Base-by-base conservation (phyloP, 2,797 vertebrate genomes). In the Poeciliopsis infans region DNA sequence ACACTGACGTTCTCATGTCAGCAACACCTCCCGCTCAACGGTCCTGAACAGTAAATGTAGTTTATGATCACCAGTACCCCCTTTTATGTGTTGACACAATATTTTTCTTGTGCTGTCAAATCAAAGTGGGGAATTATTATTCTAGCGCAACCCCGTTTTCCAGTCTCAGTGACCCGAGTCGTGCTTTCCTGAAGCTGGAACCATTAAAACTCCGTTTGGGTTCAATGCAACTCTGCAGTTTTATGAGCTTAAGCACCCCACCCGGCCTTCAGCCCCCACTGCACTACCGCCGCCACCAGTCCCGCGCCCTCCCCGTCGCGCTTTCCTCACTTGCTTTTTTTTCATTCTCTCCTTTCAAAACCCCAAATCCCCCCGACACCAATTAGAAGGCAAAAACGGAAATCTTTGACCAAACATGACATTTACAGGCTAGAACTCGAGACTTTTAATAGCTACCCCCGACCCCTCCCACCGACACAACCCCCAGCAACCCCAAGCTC, bases 371-470 rank as follows among this genome's bases (percentile, higher is more conserved):
- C 79, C 94, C 93, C 79, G 93, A 93, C 89, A 92, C 92, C 94
- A 95, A 95, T 95, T 95, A 93, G 93, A 93, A 91, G 92, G 90
- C 84, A 92, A 91, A 94, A 94, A 89, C 90, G 93, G 92, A 95
- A 95, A 95, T 93, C 92, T 94, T 91, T 83, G 78, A 88, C 90
- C 91, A 95, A 94, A 95, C 93, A 93, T 94, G 94, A 95, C 93
- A 95, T 94, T 95, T 95, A 94, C 92, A 93, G 93, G 86, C 91
- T 76, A 89, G 88, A 91, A 82, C 90, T 90, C 86, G 87, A 87
- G 87, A 88, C 85, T 93, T 91, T 93, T 87, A 89, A 87, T 91
- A 84, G 79, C 85, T 10, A 51, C 47, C 47, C 77, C 36, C 7
- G n/a, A 10, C 46, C 57, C 10, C 28, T 18, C 59, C 10, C 16